Percentiles rank a stretch among this genome's conserved stretches.
Conservation (phyloP, 2,113 vertebrate species). For the Pycnonotus jocosus region DNA sequence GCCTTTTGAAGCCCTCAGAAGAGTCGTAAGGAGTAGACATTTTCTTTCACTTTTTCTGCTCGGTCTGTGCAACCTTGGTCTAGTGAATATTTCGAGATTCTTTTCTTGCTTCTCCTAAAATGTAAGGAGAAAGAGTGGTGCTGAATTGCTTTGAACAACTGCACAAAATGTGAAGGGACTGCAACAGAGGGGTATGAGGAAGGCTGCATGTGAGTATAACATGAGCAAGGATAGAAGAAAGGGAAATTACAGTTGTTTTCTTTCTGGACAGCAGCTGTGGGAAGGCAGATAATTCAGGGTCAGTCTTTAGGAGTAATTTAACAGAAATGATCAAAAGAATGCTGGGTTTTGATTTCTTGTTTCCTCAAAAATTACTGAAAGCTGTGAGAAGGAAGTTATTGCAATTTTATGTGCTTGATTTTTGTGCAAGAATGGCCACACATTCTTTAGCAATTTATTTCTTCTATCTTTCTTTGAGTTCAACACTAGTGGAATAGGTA, state of each 20-base stretch:
- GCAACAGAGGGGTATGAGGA: background rate
- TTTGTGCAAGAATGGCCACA: background rate
- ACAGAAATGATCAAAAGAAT: background rate
- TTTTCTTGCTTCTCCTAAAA: background rate
- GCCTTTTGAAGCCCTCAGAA: background rate
- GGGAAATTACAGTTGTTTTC: background rate
- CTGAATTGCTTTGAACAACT: background rate
- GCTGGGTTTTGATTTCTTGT: background rate
- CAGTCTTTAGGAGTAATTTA: background rate
- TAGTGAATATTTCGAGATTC: background rate
- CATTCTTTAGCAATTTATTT: background rate
- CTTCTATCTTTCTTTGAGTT: background rate
- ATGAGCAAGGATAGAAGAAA: background rate
- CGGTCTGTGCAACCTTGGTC: background rate
- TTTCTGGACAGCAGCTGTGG: background rate
- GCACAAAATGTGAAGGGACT: background rate
- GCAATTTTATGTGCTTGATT: background rate
- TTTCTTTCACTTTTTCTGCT: background rate
- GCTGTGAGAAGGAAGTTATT: background rate
- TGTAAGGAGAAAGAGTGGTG: background rate
- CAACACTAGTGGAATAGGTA: background rate
- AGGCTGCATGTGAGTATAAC: background rate
- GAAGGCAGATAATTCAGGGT: background rate
- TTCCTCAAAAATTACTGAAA: background rate
- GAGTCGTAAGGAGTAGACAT: background rate